These are phyloP conservation scores for Phasia obesa DNA, from an alignment of 2,888 invertebrate species.

Conservation along the genomic window DNA sequence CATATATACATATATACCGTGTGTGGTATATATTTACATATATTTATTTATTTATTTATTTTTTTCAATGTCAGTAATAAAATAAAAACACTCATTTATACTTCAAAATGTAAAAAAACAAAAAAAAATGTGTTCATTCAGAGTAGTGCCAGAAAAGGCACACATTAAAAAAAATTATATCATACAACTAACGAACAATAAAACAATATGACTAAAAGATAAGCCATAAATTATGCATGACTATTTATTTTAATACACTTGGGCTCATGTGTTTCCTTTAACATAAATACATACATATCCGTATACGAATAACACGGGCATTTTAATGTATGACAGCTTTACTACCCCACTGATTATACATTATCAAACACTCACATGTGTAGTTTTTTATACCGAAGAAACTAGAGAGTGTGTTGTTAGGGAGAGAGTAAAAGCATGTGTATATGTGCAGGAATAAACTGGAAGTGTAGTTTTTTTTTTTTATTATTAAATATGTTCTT, in stretches of 20 bases:
- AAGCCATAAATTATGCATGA: slow-evolving; percentile 56
- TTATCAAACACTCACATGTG: too few relatives aligned
- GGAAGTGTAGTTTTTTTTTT: too few relatives aligned
- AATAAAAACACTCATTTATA: neutral
- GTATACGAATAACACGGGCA: neutral
- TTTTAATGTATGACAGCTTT: neutral
- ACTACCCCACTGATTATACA: neutral
- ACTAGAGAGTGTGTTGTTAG: too few relatives aligned
- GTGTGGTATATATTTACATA: too few relatives aligned
- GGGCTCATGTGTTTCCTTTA: slow-evolving; percentile 32
- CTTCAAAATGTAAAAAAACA: neutral
- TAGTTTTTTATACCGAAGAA: too few relatives aligned
- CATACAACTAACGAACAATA: neutral
- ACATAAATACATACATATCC: neutral
- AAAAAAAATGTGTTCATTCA: slow-evolving; percentile 3
- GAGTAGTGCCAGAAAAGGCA: slow-evolving; percentile 2
- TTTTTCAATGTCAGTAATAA: slow-evolving; percentile 22
- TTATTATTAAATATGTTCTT: too few relatives aligned
- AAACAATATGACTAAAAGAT: slow-evolving; percentile 28
- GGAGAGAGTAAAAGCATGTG: too few relatives aligned
- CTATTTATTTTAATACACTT: slow-evolving; percentile 42
- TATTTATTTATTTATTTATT: neutral
- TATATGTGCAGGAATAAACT: too few relatives aligned
- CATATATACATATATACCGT: too few relatives aligned
- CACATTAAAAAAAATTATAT: slow-evolving; percentile 4